Evolutionary conservation across 1,140 invertebrate genomes (phyloP).

Genomic region (Holotrichia oblita): DNA sequence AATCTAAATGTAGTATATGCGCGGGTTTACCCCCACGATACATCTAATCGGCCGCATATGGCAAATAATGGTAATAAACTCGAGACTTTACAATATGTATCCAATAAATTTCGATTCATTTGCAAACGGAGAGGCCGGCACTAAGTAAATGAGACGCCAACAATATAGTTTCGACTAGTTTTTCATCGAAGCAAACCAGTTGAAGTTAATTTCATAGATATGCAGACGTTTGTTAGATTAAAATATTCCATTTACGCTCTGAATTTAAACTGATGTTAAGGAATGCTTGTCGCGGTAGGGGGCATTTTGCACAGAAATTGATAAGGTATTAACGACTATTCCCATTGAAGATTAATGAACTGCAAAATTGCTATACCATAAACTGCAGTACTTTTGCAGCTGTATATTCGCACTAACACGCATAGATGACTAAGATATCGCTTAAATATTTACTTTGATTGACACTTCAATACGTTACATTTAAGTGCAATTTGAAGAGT

Average conservation of each 20-base stretch:
- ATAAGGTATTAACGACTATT: conserved; percentile 7
- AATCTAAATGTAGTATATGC: background rate
- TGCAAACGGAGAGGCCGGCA: background rate
- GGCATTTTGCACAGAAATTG: background rate
- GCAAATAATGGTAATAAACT: background rate
- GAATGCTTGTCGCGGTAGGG: background rate
- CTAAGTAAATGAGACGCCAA: conserved; percentile 28
- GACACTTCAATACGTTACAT: too few species aligned
- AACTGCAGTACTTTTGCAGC: background rate
- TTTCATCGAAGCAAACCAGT: conserved; percentile 14
- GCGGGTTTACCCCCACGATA: background rate
- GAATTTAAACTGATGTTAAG: conserved; percentile 7
- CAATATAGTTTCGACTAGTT: conserved; percentile 16
- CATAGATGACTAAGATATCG: background rate
- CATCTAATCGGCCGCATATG: background rate
- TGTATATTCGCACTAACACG: too few species aligned
- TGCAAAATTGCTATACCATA: background rate
- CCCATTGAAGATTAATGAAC: background rate
- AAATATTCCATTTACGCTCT: conserved; percentile 1
- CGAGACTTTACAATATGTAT: conserved; percentile 21
- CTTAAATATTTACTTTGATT: background rate
- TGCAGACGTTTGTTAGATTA: background rate
- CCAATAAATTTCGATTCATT: conserved; percentile 29
- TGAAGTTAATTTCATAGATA: conserved; percentile 18
- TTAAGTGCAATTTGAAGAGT: too few species aligned